Evolutionary conservation across 2,888 invertebrate species (phyloP).

Genomic region (Thymelicus sylvestris): DNA sequence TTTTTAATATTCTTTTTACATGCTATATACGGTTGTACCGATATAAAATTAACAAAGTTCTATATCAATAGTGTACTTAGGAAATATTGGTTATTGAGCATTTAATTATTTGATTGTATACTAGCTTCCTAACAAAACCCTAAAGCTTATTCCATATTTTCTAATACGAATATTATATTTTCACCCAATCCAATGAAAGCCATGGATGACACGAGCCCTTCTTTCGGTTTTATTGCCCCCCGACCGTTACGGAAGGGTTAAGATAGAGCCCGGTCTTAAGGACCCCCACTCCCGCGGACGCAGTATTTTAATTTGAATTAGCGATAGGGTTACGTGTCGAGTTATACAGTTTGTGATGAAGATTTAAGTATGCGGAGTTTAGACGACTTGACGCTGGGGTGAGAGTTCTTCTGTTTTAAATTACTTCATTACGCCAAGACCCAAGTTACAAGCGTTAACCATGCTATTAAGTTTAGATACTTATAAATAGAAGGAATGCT

Average conservation of each 20-base stretch:
- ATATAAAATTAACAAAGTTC: too few species aligned
- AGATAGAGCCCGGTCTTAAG: conserved; percentile 56
- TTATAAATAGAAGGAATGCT: neutral
- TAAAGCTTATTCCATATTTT: neutral
- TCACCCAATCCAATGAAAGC: conserved; percentile 48
- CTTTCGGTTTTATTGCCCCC: conserved; percentile 51
- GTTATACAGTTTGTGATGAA: conserved; percentile 58
- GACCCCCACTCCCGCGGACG: conserved; percentile 46
- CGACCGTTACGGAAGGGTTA: conserved; percentile 69
- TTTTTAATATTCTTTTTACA: too few species aligned
- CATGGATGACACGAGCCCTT: conserved; percentile 49
- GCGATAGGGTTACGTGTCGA: conserved; percentile 56
- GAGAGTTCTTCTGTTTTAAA: neutral
- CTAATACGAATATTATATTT: conserved; percentile 51
- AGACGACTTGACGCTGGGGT: conserved; percentile 13
- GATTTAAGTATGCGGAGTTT: conserved; percentile 41
- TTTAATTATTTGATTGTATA: too few species aligned
- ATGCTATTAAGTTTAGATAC: neutral
- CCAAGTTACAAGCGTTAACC: neutral
- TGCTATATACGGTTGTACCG: too few species aligned
- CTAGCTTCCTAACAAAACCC: neutral
- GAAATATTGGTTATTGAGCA: too few species aligned
- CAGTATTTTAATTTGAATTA: conserved; percentile 68
- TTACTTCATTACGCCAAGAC: neutral
- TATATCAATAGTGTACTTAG: too few species aligned